Conservation (phyloP, 1,140 invertebrate genomes). For the Danaus melanippus region DNA sequence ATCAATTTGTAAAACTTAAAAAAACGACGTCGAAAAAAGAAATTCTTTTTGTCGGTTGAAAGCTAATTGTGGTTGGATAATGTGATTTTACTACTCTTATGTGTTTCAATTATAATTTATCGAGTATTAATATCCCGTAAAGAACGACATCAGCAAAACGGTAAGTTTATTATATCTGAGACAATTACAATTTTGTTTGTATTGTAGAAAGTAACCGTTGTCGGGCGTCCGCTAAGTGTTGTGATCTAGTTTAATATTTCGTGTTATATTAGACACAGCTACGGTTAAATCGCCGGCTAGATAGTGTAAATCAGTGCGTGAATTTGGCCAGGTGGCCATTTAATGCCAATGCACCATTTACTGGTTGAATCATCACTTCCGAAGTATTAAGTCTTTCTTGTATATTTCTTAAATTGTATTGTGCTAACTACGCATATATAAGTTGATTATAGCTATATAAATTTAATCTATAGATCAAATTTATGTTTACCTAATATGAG, state of each 20-base stretch:
- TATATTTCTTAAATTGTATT: conserved; percentile 12
- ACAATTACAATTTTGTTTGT: conserved; percentile 50
- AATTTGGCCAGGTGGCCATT: conserved; percentile 16
- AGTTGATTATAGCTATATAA: background rate
- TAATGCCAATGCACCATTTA: conserved; percentile 14
- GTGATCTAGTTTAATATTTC: conserved; percentile 59
- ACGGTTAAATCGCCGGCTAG: conserved; percentile 43
- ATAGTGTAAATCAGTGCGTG: conserved; percentile 42
- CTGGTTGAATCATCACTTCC: conserved; percentile 48
- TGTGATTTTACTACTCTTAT: conserved; percentile 37
- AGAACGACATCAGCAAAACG: conserved; percentile 32
- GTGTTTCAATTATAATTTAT: conserved; percentile 35
- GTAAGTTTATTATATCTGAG: conserved; percentile 56
- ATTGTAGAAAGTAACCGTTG: conserved; percentile 61
- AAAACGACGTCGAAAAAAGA: conserved; percentile 62
- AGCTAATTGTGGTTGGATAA: conserved; percentile 48
- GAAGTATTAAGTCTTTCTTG: conserved; percentile 27
- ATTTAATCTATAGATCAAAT: too few species aligned
- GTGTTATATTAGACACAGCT: conserved; percentile 39
- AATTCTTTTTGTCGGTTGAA: conserved; percentile 54
- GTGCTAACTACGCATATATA: conserved; percentile 20
- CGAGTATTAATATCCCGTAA: conserved; percentile 22
- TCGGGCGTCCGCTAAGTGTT: conserved; percentile 38
- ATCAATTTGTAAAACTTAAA: conserved; percentile 63
- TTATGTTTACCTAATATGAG: too few species aligned